Conservation (phyloP, 2,888 invertebrate species). For the Sclerodermus sp. region DNA sequence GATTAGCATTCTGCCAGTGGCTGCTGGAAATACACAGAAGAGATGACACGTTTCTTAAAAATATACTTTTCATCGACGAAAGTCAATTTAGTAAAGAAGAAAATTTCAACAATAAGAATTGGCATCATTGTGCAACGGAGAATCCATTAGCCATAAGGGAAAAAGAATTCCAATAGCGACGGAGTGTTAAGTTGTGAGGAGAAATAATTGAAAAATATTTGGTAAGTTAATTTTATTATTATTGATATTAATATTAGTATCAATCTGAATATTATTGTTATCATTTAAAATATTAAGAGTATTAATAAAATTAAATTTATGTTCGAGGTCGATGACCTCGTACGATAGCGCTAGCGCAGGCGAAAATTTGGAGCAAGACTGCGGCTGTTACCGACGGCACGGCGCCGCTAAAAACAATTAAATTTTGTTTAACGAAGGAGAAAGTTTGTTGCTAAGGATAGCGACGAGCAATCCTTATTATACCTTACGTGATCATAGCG, state of each 20-base stretch:
- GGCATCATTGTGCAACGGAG: conserved; percentile 2
- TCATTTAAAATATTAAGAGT: too few species aligned
- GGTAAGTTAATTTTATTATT: background rate
- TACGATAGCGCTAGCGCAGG: too few species aligned
- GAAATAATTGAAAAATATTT: background rate
- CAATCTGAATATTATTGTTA: too few species aligned
- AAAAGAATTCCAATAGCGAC: conserved; percentile 4
- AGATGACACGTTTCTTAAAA: conserved; percentile 2
- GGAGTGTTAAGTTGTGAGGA: conserved; percentile 4
- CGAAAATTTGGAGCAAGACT: too few species aligned
- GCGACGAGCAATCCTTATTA: too few species aligned
- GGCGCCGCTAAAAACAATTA: too few species aligned
- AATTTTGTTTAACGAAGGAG: too few species aligned
- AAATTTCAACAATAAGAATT: conserved; percentile 5
- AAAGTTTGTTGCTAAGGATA: too few species aligned
- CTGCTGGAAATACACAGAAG: background rate
- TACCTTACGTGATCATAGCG: too few species aligned
- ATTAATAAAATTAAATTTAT: too few species aligned
- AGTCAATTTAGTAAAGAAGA: conserved; percentile 3
- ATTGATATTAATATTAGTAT: background rate
- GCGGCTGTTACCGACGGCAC: too few species aligned
- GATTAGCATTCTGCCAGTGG: background rate
- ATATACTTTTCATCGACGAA: conserved; percentile 5
- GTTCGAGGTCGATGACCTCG: too few species aligned
- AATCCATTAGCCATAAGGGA: background rate